These are phyloP conservation scores for Etheostoma cragini DNA, from an alignment of 2,113 vertebrate species.

Conservation along the genomic window DNA sequence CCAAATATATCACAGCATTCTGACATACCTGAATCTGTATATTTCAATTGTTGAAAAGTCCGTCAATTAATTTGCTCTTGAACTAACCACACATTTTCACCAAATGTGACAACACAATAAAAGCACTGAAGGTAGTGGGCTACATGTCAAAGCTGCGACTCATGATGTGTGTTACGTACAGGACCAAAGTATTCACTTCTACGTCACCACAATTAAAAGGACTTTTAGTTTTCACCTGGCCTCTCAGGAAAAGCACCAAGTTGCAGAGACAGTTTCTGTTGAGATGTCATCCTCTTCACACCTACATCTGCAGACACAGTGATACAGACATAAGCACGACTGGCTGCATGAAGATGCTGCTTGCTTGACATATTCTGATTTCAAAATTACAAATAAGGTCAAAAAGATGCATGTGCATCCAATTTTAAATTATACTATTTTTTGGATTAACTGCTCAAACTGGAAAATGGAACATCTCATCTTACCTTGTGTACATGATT, in stretches of 20 bases:
- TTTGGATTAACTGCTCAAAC: not conserved
- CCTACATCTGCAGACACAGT: constrained; percentile 51
- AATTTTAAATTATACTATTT: not conserved
- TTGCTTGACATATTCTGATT: not conserved
- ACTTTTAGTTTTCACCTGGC: constrained; percentile 64
- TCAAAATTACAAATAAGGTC: not conserved
- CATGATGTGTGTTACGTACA: not conserved
- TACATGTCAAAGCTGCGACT: not conserved
- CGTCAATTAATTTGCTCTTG: not conserved
- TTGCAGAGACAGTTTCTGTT: constrained; percentile 44
- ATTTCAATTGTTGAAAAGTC: not conserved
- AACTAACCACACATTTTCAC: not conserved
- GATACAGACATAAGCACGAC: not conserved
- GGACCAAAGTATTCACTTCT: not conserved
- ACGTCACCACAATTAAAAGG: not conserved
- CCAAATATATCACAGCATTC: not conserved
- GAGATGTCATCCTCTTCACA: constrained; percentile 47
- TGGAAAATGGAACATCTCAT: not conserved
- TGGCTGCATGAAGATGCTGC: not conserved
- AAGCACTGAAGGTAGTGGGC: too few species aligned
- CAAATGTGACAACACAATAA: not conserved
- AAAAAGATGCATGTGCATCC: not conserved
- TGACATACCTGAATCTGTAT: not conserved
- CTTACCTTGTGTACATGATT: constrained; percentile 68
- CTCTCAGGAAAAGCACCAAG: constrained; percentile 53